phyloP scores from a whole-genome alignment of 2,113 vertebrate species.

The Copsychus sechellarum region DNA sequence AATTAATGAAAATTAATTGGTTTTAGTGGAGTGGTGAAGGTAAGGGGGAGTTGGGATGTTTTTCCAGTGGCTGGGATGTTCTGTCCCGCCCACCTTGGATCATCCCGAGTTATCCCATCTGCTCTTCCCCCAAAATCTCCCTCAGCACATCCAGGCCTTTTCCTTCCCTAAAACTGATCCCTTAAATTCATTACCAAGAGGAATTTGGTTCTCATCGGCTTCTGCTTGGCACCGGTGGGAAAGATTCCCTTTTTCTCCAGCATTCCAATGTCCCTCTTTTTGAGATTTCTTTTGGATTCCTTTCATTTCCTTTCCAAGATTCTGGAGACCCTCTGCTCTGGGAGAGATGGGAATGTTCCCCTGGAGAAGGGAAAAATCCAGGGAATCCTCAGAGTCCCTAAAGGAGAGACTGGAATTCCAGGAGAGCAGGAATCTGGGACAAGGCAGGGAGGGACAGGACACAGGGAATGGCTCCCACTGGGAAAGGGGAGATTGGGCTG shows the following conservation, averaged over 20 bases:
- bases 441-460: too few species aligned
- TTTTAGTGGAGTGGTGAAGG: neutral
- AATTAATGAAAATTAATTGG: neutral
- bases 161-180: neutral
- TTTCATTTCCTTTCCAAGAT: neutral
- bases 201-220: accelerated
- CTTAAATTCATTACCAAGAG: neutral
- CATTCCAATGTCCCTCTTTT: neutral
- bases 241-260: neutral
- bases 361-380: too few species aligned
- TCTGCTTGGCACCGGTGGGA: neutral
- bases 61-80: neutral
- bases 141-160: neutral
- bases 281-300: neutral
- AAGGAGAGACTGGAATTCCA: too few species aligned
- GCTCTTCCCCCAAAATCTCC: neutral
- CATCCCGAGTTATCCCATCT: accelerated
- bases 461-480: too few species aligned
- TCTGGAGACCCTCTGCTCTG: neutral
- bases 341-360: too few species aligned
- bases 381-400: too few species aligned
- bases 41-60: accelerated
- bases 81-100: neutral
- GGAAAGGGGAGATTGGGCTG: too few species aligned
- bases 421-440: too few species aligned